Evolutionary conservation across 1,140 invertebrate species (phyloP), one percentile per base, ranked within the genome.

Genomic region (Diorhabda sublineata): DNA sequence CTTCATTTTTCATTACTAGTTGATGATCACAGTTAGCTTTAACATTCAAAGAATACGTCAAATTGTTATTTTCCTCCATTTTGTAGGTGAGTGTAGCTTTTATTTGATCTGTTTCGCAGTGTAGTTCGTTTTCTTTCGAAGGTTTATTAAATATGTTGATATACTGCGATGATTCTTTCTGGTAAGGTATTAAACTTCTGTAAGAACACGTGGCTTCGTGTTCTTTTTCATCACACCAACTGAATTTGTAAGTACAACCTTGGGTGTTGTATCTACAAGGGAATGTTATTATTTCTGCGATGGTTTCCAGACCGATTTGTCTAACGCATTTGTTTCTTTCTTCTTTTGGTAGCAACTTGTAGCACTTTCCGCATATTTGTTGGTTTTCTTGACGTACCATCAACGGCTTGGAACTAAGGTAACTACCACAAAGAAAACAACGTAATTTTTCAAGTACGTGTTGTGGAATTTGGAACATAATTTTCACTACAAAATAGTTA

Each of bases 351-450:
- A 72, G 58, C 5, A 72, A 65, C 56, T 68, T 74, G 45, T 61
- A 74, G 43, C 73, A 74, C 42, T 70, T 69, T n/a, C 73, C 73
- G 41, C 73, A 74, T 44, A 74, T 45, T 63, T 74, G 70, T 41
- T 63, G 5, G 45, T 62, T 61, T 4, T 71, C 57, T 41, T 7
- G 9, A n/a, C 61, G 66, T 6, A 72, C 26, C 61, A 72, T 66
- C 4, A 74, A 58, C 3, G 73, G 73, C 58, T 59, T 62, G 1
- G 42, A 58, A 52, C 61, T 68, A 41, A 74, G 66, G 61, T 70
- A 72, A 45, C 70, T 70, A 3, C 44, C 56, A 61, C 73, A 74
- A 8, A 61, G 41, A 3, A 63, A 59, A 65, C 73, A 74, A 11
- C 56, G 58, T 26, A 74, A 58, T 41, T 69, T 65, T 58, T 74